phyloP scores from a whole-genome alignment of 2,113 vertebrate species.

The Pagrus major region DNA sequence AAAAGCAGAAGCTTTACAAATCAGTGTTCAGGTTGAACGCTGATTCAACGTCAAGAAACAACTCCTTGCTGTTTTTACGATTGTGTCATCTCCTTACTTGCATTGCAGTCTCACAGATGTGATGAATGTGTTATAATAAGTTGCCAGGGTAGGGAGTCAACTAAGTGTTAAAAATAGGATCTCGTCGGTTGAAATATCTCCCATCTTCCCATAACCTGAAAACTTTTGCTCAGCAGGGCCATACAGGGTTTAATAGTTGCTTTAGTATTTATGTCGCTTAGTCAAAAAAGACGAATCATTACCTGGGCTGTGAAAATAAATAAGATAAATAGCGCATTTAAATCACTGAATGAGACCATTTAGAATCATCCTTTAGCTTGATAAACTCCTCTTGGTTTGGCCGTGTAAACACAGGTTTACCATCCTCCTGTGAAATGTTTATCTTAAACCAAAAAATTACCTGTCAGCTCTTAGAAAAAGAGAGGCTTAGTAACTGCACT shows the following conservation, averaged over 20 bases:
- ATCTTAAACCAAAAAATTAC: constrained; percentile 41
- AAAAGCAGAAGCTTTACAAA: background rate
- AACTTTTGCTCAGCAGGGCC: background rate
- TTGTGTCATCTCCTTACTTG: background rate
- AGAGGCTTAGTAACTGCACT: constrained; percentile 25
- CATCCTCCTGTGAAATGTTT: constrained; percentile 11
- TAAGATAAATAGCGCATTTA: constrained; percentile 26
- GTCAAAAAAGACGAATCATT: constrained; percentile 35
- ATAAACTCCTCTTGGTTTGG: constrained; percentile 19
- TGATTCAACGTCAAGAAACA: too few species aligned
- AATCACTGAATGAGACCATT: constrained; percentile 10
- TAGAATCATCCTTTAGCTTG: constrained; percentile 12
- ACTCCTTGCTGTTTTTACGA: background rate
- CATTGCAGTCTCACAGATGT: background rate
- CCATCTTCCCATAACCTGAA: background rate
- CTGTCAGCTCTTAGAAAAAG: constrained; percentile 22
- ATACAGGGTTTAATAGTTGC: background rate
- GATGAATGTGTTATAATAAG: background rate
- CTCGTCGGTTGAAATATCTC: background rate
- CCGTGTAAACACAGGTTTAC: constrained; percentile 17
- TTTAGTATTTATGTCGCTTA: background rate
- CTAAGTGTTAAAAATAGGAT: background rate
- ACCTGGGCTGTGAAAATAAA: constrained; percentile 16
- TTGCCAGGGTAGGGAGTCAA: background rate
- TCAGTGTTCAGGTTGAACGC: background rate